phyloP scores from a whole-genome alignment of 2,113 vertebrate genomes.

The Oxygymnocypris stewartii region DNA sequence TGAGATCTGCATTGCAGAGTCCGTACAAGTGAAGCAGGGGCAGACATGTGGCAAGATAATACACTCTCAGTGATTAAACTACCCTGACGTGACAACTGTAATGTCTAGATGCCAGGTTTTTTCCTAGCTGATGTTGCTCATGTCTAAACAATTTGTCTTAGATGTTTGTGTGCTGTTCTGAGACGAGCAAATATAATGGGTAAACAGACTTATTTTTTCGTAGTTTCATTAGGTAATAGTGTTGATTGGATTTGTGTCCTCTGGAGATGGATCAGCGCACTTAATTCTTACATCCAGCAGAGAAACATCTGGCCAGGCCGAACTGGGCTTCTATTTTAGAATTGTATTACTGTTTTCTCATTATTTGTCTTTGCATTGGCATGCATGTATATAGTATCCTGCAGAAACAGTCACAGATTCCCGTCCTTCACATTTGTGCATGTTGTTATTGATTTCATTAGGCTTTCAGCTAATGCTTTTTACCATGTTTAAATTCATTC shows the following conservation, averaged over 20 bases:
- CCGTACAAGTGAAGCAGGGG: slow-evolving; percentile 48
- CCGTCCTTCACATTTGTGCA: not conserved
- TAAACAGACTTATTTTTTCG: not conserved
- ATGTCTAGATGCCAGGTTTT: not conserved
- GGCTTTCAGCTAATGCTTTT: not conserved
- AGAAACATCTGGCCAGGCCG: slow-evolving; percentile 8
- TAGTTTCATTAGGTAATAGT: slow-evolving; percentile 3
- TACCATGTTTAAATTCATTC: not conserved
- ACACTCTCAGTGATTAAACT: not conserved
- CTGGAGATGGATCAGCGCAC: not conserved
- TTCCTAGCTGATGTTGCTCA: not conserved
- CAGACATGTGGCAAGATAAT: not conserved
- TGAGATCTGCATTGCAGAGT: slow-evolving; percentile 30
- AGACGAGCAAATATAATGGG: not conserved
- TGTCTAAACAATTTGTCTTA: not conserved
- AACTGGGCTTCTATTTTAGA: not conserved
- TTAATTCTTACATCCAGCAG: slow-evolving; percentile 2
- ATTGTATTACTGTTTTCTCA: not conserved
- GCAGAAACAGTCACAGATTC: not conserved
- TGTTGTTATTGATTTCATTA: not conserved
- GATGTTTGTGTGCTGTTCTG: not conserved
- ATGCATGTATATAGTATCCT: not conserved
- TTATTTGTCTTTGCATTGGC: not conserved
- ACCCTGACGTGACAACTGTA: not conserved
- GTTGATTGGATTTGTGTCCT: slow-evolving; percentile 25